These are phyloP conservation scores for Australoheros facetus DNA, from an alignment of 2,797 vertebrate genomes.

Conservation along the genomic window DNA sequence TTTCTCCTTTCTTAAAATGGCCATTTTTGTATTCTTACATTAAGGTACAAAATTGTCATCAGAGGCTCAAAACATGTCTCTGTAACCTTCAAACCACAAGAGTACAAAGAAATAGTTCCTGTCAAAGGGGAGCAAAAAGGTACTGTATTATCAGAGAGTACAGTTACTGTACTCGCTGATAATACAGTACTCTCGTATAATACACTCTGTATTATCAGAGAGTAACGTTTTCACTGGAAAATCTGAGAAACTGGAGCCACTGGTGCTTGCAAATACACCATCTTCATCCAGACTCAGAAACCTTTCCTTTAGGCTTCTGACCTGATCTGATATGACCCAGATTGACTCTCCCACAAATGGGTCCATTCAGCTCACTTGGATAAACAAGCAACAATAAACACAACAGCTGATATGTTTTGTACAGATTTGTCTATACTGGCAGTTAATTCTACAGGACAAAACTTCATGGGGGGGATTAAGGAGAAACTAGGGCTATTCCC, in stretches of 20 bases:
- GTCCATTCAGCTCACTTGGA: constrained; percentile 1
- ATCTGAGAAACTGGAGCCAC: constrained; percentile 45
- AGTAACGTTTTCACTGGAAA: constrained; percentile 33
- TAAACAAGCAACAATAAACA: constrained; percentile 17
- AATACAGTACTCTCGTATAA: too few species aligned
- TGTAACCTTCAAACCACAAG: not conserved
- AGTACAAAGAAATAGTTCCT: fast-evolving
- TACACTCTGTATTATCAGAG: not conserved
- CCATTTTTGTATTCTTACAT: not conserved
- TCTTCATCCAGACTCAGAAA: constrained; percentile 50
- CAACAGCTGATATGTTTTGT: not conserved
- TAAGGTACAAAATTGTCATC: not conserved
- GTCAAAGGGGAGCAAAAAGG: not conserved
- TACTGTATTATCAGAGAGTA: not conserved
- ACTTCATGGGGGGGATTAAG: not conserved
- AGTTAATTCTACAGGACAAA: not conserved
- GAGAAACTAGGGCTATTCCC: not conserved
- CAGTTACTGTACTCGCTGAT: too few species aligned
- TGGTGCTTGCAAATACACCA: constrained; percentile 26
- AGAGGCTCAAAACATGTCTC: not conserved
- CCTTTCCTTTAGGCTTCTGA: constrained; percentile 43
- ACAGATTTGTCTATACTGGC: not conserved
- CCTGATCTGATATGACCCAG: constrained; percentile 37
- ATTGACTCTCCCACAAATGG: constrained; percentile 29
- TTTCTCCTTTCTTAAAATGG: not conserved